phyloP scores from a whole-genome alignment of 2,113 vertebrate genomes.

The Callipepla squamata region DNA sequence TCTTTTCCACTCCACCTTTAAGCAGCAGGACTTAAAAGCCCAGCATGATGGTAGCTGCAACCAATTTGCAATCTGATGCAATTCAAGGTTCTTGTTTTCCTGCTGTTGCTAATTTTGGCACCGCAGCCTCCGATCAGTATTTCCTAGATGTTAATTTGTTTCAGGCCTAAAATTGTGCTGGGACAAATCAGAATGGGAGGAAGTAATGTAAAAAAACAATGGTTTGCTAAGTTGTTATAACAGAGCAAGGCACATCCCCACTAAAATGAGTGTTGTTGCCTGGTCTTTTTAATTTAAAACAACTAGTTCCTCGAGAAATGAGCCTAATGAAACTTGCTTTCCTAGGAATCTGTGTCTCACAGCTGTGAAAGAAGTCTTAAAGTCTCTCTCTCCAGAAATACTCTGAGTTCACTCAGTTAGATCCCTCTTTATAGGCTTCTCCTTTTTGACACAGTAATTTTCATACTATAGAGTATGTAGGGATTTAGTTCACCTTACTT shows the following conservation, averaged over 20 bases:
- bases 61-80: constrained; percentile 56
- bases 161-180: not conserved
- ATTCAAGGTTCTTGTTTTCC: constrained; percentile 60
- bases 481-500: not conserved
- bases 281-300: not conserved
- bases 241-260: not conserved
- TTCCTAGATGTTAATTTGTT: constrained; percentile 52
- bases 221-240: not conserved
- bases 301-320: not conserved
- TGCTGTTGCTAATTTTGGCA: constrained; percentile 70
- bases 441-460: not conserved
- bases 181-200: not conserved
- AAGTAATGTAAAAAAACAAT: constrained; percentile 11
- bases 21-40: constrained; percentile 52
- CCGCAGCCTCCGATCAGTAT: constrained; percentile 29
- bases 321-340: not conserved
- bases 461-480: not conserved
- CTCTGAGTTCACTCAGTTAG: not conserved
- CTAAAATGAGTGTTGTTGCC: not conserved
- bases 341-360: not conserved
- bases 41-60: constrained; percentile 57
- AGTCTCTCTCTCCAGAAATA: not conserved
- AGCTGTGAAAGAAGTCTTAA: not conserved
- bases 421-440: not conserved
- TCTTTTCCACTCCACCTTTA: not conserved